Evolutionary conservation across 2,113 vertebrate genomes (phyloP), one percentile per base, ranked within the genome.

Genomic region (Progne subis): DNA sequence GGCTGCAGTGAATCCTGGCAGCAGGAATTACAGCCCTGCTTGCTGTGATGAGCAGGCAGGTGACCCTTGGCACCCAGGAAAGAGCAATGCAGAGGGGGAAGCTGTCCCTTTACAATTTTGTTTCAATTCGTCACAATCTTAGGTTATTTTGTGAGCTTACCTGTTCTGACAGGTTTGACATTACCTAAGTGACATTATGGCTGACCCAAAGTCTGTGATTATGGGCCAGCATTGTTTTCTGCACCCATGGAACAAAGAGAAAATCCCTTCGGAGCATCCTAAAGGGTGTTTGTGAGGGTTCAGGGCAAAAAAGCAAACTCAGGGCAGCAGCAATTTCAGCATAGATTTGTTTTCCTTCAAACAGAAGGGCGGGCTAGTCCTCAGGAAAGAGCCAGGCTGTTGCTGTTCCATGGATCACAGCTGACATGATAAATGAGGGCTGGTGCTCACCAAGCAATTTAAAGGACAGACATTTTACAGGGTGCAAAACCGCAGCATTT

Each of bases 301-400:
- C 14, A 8, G 47, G 25, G 24, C 12, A 4, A 76, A 79, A 77
- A 77, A 61, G 17, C 70, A 61, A 60, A 11, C 19, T 78, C 26
- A 4, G 55, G 71, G 37, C 44, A 19, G 69, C 41, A 64, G 53
- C 28, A 41, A 14, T 76, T 77, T 29, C 15, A 31, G 50, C 0
- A 0, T 2, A n/a, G 34, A 31, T 71, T 44, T 82, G 25, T 84
- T 75, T 74, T 61, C 21, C 43, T 39, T 67, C 55, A 9, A 37
- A 41, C 49, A 53, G 50, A 61, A 80, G 32, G 32, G 50, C 0
- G 0, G n/a, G 23, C 32, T 41, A 3, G 20, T 31, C 5, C 44
- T 56, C 18, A 6, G 84, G 65, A 76, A 79, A 56, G 56, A 74
- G 57, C 1, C 0, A 41, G 67, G 74, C 53, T 37, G 44, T 15